phyloP scores from a whole-genome alignment of 2,797 vertebrate species.

The Tokudaia tokunoshimensis region DNA sequence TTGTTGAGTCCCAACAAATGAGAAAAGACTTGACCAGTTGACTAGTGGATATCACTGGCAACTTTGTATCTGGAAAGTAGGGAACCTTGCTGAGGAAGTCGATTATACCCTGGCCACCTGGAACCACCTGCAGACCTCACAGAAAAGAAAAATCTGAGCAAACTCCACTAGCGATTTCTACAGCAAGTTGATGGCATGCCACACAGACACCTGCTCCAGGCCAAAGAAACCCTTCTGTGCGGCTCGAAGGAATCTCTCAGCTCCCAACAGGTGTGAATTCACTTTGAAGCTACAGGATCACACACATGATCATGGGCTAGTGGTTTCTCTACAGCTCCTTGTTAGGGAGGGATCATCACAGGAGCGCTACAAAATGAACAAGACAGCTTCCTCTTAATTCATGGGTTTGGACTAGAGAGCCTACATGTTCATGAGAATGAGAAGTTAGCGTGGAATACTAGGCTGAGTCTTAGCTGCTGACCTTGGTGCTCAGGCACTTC shows the following conservation, averaged over 20 bases:
- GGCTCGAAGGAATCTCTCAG: neutral
- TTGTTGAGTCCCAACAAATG: neutral
- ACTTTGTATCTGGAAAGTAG: neutral
- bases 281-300: neutral
- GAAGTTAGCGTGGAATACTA: neutral
- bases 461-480: neutral
- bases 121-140: neutral
- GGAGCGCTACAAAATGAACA: neutral
- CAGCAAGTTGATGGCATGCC: neutral
- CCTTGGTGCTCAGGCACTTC: neutral
- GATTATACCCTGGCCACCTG: neutral
- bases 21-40: neutral
- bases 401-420: neutral
- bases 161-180: neutral
- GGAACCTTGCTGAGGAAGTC: neutral
- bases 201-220: neutral
- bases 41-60: neutral
- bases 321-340: neutral
- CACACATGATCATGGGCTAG: too few species aligned
- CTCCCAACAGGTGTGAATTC: neutral
- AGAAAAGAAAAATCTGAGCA: neutral
- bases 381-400: neutral
- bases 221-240: neutral
- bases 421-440: neutral
- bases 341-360: neutral